phyloP scores from a whole-genome alignment of 2,113 vertebrate species.

The Lagopus leucura region DNA sequence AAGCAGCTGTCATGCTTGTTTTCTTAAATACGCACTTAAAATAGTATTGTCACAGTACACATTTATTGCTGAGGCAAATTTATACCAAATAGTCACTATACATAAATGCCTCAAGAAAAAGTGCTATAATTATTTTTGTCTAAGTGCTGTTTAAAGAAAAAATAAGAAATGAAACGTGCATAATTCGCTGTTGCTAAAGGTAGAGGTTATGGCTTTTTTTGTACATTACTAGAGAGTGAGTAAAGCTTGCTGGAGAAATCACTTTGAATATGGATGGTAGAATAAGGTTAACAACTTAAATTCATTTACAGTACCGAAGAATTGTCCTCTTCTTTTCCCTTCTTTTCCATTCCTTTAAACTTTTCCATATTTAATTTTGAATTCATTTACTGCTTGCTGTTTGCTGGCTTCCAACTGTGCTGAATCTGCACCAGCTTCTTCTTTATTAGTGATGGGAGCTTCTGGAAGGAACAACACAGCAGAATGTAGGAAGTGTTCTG shows the following conservation, averaged over 20 bases:
- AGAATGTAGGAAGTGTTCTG: neutral
- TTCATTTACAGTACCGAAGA: neutral
- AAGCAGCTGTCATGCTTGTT: neutral
- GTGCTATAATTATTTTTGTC: neutral
- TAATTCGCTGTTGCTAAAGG: neutral
- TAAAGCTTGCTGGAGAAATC: neutral
- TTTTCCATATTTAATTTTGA: neutral
- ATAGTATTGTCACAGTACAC: neutral
- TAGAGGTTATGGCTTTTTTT: neutral
- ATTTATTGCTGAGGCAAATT: neutral
- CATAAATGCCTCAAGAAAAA: neutral
- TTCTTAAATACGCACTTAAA: neutral
- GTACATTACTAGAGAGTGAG: neutral
- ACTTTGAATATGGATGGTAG: fast-evolving
- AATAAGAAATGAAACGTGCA: neutral
- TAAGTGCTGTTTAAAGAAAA: neutral
- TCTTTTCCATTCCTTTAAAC: neutral
- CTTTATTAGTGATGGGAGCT: conserved; percentile 26
- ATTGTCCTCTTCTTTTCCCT: neutral
- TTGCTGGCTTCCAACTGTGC: conserved; percentile 26
- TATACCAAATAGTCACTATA: neutral
- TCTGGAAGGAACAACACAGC: conserved; percentile 35
- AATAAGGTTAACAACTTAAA: neutral
- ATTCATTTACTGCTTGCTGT: conserved; percentile 14
- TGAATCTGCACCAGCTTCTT: neutral